phyloP scores from a whole-genome alignment of 2,888 invertebrate genomes.

The Eristalis pertinax region DNA sequence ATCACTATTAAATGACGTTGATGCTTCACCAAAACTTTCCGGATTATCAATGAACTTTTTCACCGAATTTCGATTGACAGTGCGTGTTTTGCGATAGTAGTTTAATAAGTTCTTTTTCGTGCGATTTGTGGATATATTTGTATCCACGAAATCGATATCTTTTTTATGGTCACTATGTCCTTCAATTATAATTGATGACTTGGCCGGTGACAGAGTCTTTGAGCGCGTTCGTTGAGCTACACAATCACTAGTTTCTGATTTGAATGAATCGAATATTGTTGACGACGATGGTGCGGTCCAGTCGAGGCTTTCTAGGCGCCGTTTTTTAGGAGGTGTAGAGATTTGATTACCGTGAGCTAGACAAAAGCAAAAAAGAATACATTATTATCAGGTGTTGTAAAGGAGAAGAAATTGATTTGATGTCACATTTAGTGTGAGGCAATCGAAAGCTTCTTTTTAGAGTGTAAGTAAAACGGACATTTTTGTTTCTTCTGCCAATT shows the following conservation, averaged over 20 bases:
- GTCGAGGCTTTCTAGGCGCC: constrained; percentile 71
- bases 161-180: background rate
- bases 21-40: constrained; percentile 31
- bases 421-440: background rate
- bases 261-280: background rate
- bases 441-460: background rate
- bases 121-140: constrained; percentile 38
- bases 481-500: background rate
- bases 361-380: constrained; percentile 23
- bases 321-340: constrained; percentile 77
- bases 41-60: constrained; percentile 58
- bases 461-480: background rate
- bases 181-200: constrained; percentile 15
- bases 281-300: background rate
- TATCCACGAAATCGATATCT: constrained; percentile 52
- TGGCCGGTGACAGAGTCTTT: constrained; percentile 77
- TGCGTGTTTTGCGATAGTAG: constrained; percentile 80
- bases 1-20: constrained; percentile 48
- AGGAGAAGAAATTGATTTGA: too few species aligned
- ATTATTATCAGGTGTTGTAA: too few species aligned
- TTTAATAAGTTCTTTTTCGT: constrained; percentile 78
- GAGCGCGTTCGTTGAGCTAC: constrained; percentile 80
- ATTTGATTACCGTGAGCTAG: constrained; percentile 74
- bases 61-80: constrained; percentile 75
- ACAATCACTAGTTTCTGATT: constrained; percentile 75